phyloP scores from a whole-genome alignment of 2,113 vertebrate species.

The Ochotona curzoniae region DNA sequence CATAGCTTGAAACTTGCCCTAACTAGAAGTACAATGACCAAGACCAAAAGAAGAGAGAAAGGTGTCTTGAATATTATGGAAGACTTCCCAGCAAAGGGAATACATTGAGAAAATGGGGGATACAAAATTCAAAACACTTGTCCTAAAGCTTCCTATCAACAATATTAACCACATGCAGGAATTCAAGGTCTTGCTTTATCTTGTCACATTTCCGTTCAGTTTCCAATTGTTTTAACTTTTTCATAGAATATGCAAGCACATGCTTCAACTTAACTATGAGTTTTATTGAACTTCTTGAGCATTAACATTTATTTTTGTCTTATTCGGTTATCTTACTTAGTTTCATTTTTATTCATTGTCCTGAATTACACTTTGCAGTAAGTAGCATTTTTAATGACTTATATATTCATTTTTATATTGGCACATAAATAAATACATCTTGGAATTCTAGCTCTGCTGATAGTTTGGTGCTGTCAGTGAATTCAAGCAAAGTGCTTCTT shows the following conservation, averaged over 20 bases:
- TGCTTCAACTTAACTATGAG: not conserved
- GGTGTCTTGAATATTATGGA: too few species aligned
- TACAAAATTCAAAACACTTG: too few species aligned
- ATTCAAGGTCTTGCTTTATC: not conserved
- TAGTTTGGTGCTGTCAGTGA: not conserved
- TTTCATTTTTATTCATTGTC: not conserved
- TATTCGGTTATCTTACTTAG: not conserved
- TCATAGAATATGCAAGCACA: not conserved
- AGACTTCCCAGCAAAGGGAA: too few species aligned
- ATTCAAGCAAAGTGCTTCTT: not conserved
- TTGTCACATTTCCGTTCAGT: not conserved
- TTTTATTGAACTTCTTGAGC: not conserved
- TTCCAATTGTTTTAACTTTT: not conserved
- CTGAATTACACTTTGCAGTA: not conserved
- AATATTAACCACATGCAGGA: too few species aligned
- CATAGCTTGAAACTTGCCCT: too few species aligned
- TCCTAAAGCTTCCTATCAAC: too few species aligned
- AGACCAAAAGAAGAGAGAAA: too few species aligned
- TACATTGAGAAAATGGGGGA: too few species aligned
- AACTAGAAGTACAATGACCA: too few species aligned
- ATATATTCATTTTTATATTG: not conserved
- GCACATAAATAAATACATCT: not conserved
- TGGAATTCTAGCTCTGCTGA: not conserved
- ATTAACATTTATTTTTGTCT: not conserved
- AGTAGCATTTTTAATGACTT: not conserved